Conservation (phyloP, 1,140 invertebrate genomes). For the Thrips palmi region DNA sequence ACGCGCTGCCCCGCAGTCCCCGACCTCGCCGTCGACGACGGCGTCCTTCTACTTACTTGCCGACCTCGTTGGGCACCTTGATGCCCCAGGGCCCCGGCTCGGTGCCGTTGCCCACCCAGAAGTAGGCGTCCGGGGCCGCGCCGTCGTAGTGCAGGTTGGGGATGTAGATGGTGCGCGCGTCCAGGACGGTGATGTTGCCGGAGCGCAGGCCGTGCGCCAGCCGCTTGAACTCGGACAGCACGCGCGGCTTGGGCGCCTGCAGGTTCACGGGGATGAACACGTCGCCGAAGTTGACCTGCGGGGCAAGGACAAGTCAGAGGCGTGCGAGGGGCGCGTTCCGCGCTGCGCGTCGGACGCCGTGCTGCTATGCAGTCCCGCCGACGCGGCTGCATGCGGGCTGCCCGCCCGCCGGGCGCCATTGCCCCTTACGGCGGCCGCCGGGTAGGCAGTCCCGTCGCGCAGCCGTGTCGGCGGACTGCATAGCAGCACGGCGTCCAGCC, state of each 20-base stretch:
- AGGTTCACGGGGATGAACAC: conserved; percentile 55
- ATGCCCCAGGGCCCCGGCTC: conserved; percentile 64
- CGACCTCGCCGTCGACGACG: too few species aligned
- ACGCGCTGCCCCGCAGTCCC: too few species aligned
- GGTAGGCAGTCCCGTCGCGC: too few species aligned
- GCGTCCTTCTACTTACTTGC: conserved; percentile 28
- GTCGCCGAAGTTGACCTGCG: conserved; percentile 72
- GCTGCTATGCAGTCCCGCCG: too few species aligned
- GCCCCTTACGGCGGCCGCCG: too few species aligned
- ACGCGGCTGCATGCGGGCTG: too few species aligned
- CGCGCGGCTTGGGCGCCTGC: conserved; percentile 51
- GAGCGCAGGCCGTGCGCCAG: conserved; percentile 72
- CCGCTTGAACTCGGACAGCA: conserved; percentile 67
- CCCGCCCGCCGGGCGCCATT: too few species aligned
- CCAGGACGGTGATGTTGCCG: conserved; percentile 75
- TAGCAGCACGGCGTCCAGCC: too few species aligned
- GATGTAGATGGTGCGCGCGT: conserved; percentile 83
- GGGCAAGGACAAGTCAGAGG: neutral
- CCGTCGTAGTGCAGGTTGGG: conserved; percentile 86
- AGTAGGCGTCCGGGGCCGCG: conserved; percentile 74
- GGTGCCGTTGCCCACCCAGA: conserved; percentile 76
- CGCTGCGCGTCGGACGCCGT: too few species aligned
- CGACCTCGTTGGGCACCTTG: conserved; percentile 77
- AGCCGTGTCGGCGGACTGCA: too few species aligned
- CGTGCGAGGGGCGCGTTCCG: too few species aligned